These are phyloP conservation scores for Gerris buenoi DNA, from an alignment of 1,140 invertebrate genomes.

Conservation along the genomic window DNA sequence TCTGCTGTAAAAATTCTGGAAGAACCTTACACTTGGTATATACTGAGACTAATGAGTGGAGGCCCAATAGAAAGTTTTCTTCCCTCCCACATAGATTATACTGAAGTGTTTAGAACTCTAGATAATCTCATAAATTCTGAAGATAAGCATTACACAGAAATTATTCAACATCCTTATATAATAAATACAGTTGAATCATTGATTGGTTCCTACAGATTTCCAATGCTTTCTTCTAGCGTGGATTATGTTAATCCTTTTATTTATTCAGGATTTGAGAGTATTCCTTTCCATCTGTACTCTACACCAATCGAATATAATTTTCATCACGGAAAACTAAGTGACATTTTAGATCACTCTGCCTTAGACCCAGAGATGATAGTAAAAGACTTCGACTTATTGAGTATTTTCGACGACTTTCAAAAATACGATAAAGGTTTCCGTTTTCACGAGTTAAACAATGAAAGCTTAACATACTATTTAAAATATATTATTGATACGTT, in stretches of 20 bases:
- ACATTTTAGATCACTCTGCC: neutral
- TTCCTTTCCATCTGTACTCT: no score
- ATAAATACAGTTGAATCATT: neutral
- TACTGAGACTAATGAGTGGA: neutral
- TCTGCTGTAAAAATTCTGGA: neutral
- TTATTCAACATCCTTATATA: neutral
- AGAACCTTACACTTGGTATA: neutral
- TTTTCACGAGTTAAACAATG: neutral
- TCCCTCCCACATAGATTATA: neutral
- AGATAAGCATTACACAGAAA: neutral
- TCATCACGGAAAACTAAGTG: neutral
- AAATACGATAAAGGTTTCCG: neutral
- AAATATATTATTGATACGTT: neutral
- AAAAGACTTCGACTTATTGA: neutral
- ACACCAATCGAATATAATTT: neutral
- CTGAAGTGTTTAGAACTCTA: neutral
- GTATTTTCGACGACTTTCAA: neutral
- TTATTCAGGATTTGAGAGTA: no score
- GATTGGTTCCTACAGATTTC: no score
- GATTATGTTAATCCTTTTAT: no score
- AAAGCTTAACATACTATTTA: neutral
- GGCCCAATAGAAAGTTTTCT: neutral
- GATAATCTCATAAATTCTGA: neutral
- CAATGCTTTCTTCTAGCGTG: no score
- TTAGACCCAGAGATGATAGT: neutral